These are phyloP conservation scores for Siniperca knerii DNA, from an alignment of 2,113 vertebrate species.

Conservation along the genomic window DNA sequence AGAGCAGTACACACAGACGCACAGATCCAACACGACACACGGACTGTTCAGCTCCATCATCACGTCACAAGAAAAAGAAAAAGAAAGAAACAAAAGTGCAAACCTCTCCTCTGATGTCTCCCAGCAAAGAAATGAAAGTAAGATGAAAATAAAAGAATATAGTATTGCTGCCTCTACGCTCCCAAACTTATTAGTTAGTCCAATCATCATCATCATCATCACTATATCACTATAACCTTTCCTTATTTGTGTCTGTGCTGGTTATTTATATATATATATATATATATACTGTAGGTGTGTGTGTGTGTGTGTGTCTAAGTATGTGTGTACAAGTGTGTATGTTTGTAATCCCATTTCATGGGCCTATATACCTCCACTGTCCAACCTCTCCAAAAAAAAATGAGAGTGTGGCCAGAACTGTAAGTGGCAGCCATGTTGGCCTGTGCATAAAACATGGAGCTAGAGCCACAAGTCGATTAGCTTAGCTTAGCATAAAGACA, in stretches of 20 bases:
- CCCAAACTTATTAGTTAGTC: slow-evolving; percentile 57
- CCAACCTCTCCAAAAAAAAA: background rate
- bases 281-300: background rate
- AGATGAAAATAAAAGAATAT: slow-evolving; percentile 42
- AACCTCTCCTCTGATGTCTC: slow-evolving; percentile 68
- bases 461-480: background rate
- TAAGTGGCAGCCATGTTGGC: slow-evolving; percentile 13
- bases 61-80: slow-evolving; percentile 59
- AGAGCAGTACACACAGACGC: slow-evolving; percentile 37
- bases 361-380: background rate
- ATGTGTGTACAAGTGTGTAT: slow-evolving; percentile 8
- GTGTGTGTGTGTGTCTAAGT: slow-evolving; percentile 5
- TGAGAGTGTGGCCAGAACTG: slow-evolving; percentile 28
- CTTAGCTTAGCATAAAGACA: background rate
- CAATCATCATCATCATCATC: slow-evolving; percentile 49
- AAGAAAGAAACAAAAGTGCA: slow-evolving; percentile 78
- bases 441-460: background rate
- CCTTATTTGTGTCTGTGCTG: slow-evolving; percentile 27
- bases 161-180: slow-evolving; percentile 43
- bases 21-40: slow-evolving; percentile 43
- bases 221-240: slow-evolving; percentile 46
- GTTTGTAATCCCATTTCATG: slow-evolving; percentile 9
- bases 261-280: slow-evolving; percentile 5
- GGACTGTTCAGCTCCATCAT: slow-evolving; percentile 49
- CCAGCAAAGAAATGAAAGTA: slow-evolving; percentile 61